Conservation (phyloP, 2,113 vertebrate species). For the Mobula birostris region DNA sequence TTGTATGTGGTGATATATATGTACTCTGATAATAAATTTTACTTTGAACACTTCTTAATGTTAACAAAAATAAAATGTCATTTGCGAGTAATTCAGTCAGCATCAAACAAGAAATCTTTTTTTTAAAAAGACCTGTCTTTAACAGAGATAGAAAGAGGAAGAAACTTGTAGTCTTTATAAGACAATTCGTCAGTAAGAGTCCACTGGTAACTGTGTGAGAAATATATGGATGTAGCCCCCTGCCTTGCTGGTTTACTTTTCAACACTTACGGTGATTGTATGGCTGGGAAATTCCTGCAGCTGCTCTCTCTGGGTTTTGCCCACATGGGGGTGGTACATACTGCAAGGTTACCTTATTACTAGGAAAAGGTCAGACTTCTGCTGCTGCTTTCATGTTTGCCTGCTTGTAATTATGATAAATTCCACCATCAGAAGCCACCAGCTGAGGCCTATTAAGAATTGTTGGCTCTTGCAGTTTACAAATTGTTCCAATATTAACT, state of each 20-base stretch:
- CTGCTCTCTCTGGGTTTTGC: background rate
- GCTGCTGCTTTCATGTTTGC: background rate
- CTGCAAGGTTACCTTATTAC: background rate
- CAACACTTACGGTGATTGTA: background rate
- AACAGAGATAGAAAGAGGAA: background rate
- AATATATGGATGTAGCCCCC: background rate
- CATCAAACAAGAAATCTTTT: background rate
- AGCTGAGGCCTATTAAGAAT: background rate
- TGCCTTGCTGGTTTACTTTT: background rate
- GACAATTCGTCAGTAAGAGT: background rate
- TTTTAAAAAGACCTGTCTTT: background rate
- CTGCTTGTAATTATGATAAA: slow-evolving; percentile 8
- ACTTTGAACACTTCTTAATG: background rate
- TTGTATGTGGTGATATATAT: too few species aligned
- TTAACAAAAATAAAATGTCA: background rate
- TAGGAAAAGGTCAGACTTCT: background rate
- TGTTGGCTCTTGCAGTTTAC: slow-evolving; percentile 15
- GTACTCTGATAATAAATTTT: too few species aligned
- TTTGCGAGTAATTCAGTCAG: slow-evolving; percentile 16
- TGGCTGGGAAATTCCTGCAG: background rate
- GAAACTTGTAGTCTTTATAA: background rate
- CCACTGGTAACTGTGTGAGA: background rate
- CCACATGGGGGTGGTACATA: slow-evolving; percentile 6
- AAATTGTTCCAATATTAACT: slow-evolving; percentile 4
- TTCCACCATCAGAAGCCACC: slow-evolving; percentile 3